Base-by-base conservation (phyloP, 2,888 invertebrate genomes). In the Mimas tiliae region DNA sequence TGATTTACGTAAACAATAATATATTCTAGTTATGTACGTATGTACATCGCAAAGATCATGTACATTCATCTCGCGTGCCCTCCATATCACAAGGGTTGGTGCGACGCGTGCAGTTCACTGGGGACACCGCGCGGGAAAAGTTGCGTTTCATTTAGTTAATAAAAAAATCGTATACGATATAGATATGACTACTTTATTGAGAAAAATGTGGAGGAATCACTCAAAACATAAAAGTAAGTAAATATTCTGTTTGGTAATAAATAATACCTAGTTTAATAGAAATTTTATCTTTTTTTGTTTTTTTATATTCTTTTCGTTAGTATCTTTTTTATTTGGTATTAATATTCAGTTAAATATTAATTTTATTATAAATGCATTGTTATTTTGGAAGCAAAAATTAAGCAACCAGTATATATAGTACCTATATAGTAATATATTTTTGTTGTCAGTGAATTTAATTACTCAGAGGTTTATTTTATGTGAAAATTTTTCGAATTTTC, bases 141-240 rank as follows among this genome's bases (percentile, higher is more conserved):
- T 82, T 78, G 80, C 73, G 74, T 74, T 70, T 70, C 50, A 69
- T 64, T 58, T 62, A 70, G 67, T 68, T 65, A 53, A 27, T 68
- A 45, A 47, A 67, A 66, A 66, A 66, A 19, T 55, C 65, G 70
- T 64, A 52, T 62, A 51, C 16, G 16, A 34, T 21, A 14, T 62
- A 52, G 80, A 70, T 74, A 93, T 92, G 92, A 95, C 95, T 87
- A 95, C 95, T 62, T 94, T 96, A 71, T 87, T 96, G 74, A 92
- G 95, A 81, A 95, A 95, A 84, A 94, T 96, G 84, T 95, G 95
- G 95, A 95, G 94, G 77, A 95, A 91, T 74, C 95, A 94, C 85
- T 95, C 95, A 16, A 96, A 95, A 77, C 96, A 96, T 77, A 95
- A 95, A 94, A 96, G 96, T 96, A 82, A 95, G 95, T 95, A 82